Percentiles rank a stretch among this genome's conserved stretches.
Conservation (phyloP, 2,113 vertebrate genomes). For the Cyrtonyx montezumae region DNA sequence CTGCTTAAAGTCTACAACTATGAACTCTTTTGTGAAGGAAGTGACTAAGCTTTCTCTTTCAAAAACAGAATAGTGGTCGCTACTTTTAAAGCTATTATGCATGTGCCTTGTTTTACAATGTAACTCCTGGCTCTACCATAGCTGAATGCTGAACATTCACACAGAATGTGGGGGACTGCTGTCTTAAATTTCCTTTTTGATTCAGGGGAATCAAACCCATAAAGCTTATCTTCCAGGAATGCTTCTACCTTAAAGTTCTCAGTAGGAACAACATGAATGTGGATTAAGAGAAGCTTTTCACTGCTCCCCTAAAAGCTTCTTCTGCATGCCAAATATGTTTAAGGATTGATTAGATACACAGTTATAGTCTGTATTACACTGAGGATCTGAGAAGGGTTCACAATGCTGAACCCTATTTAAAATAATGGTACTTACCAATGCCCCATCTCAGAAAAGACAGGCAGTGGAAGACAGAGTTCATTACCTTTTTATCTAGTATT, state of each 20-base stretch:
- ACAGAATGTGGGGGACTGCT: neutral
- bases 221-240: neutral
- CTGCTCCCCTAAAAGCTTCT: neutral
- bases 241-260: neutral
- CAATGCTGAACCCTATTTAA: neutral
- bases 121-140: neutral
- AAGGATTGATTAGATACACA: conserved; percentile 7
- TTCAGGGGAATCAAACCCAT: neutral
- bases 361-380: neutral
- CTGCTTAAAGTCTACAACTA: neutral
- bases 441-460: neutral
- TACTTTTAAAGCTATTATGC: neutral
- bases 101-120: neutral
- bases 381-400: neutral
- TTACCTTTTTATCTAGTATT: neutral
- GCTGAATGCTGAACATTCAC: neutral
- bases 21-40: neutral
- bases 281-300: neutral
- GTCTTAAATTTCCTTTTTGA: neutral
- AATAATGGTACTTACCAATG: neutral
- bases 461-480: neutral
- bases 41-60: neutral
- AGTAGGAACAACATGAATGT: neutral
- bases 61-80: neutral
- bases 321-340: neutral